These are phyloP conservation scores for Drosophila greeni DNA, from an alignment of 2,888 invertebrate species.

Conservation along the genomic window DNA sequence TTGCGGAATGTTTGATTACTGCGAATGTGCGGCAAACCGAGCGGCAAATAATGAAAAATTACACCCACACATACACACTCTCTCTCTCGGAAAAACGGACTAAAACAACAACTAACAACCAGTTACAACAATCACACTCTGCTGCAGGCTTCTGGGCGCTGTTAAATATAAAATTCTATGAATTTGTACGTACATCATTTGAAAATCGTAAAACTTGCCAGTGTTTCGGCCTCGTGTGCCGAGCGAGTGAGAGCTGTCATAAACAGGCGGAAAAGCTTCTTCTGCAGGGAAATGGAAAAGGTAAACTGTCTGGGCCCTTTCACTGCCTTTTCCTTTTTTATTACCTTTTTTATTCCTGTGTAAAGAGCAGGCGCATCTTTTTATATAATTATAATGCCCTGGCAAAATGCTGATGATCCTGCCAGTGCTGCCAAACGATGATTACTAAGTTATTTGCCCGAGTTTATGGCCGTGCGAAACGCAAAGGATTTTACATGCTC, in stretches of 20 bases:
- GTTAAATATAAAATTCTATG: constrained; percentile 77
- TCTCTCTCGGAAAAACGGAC: constrained; percentile 23
- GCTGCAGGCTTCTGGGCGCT: constrained; percentile 69
- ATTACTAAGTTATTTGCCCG: constrained; percentile 57
- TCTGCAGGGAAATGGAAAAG: constrained; percentile 40
- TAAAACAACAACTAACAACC: constrained; percentile 66
- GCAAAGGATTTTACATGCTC: constrained; percentile 53
- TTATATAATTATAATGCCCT: constrained; percentile 66
- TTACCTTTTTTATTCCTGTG: constrained; percentile 56
- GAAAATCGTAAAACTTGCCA: constrained; percentile 76
- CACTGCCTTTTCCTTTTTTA: constrained; percentile 45
- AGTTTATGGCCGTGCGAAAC: constrained; percentile 62
- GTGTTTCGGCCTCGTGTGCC: constrained; percentile 50
- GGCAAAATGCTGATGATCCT: constrained; percentile 53
- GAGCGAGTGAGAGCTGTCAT: constrained; percentile 56
- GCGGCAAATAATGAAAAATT: constrained; percentile 69
- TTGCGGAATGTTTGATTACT: constrained; percentile 58
- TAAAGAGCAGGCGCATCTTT: constrained; percentile 56
- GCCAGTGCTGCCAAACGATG: constrained; percentile 40
- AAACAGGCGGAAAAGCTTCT: constrained; percentile 49
- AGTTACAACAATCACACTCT: constrained; percentile 18
- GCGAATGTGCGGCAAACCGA: constrained; percentile 46
- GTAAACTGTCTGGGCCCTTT: constrained; percentile 45
- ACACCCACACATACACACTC: constrained; percentile 29
- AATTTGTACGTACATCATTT: constrained; percentile 76